phyloP scores from a whole-genome alignment of 2,797 vertebrate species.

The Menidia menidia region DNA sequence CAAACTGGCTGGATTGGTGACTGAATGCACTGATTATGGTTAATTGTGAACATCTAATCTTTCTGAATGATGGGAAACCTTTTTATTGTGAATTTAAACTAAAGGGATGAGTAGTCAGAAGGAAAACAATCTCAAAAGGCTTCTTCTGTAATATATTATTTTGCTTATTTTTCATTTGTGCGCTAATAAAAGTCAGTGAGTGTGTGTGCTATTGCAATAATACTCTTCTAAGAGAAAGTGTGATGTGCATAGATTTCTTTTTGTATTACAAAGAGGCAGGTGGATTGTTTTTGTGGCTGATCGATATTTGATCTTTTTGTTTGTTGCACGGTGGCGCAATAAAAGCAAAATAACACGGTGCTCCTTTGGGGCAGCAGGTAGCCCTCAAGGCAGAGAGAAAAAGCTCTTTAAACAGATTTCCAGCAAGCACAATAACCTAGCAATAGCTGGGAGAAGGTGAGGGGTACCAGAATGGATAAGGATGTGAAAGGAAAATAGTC shows the following conservation, averaged over 20 bases:
- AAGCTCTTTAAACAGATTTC: constrained; percentile 57
- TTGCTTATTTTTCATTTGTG: constrained; percentile 18
- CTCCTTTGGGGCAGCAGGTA: constrained; percentile 33
- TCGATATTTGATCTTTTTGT: constrained; percentile 78
- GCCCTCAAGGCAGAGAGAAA: constrained; percentile 39
- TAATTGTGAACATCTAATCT: background rate
- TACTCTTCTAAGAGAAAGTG: constrained; percentile 46
- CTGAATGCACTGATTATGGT: constrained; percentile 1
- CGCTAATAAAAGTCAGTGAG: constrained; percentile 7
- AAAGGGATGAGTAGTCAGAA: background rate
- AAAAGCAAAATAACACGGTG: constrained; percentile 50
- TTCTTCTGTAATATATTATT: constrained; percentile 14
- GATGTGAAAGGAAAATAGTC: constrained; percentile 40
- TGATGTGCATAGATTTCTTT: constrained; percentile 43
- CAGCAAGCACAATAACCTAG: constrained; percentile 42
- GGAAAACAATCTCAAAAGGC: constrained; percentile 17
- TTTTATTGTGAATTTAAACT: constrained; percentile 19
- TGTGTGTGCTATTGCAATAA: constrained; percentile 45
- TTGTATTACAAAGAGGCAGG: constrained; percentile 53
- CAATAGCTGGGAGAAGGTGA: constrained; percentile 46
- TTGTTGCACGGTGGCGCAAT: constrained; percentile 51
- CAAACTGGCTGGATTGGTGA: constrained; percentile 7
- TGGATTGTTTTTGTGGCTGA: constrained; percentile 69
- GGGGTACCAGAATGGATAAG: constrained; percentile 46
- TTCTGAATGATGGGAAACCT: background rate